Evolutionary conservation across 35 echinoderm and acorn worm species (phyloP), one percentile per base, ranked within the genome.

Genomic region (Lytechinus variegatus): DNA sequence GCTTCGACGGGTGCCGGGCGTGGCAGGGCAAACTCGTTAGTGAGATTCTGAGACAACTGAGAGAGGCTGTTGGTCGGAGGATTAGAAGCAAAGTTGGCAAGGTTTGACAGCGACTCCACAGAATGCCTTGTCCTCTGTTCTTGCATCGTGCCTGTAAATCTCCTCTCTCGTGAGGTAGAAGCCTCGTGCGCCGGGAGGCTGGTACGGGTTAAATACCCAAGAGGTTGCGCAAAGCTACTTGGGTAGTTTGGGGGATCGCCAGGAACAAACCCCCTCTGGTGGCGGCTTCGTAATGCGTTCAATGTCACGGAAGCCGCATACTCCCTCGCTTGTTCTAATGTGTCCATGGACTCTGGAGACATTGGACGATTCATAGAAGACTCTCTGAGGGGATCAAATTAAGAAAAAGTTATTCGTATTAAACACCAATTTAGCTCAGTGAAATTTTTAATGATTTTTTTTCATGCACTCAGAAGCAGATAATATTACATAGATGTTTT

Each of bases 291-390:
- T 11, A 96, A 28, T 4, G 96, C 96, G 9, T 94, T 95, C 53
- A 96, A 71, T 3, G 96, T 96, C 8, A 96, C 96, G 27, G 96
- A 94, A 60, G 96, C 96, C 27, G 96, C 96, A 92, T 96, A 96
- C 19, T 96, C 96, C 28, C 94, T 87, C 21, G 96, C 96, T 52
- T 96, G 94, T 53, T 89, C 86, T 10, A 96, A 60, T 1, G 94
- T 95, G 27, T 95, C 94, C 33, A 56, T 94, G 13, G 94, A 87
- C 54, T 95, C 94, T 10, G 96, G 96, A n/a, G 96, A 96, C 4
- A 94, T 57, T 9, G 96, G 96, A 19, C 95, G 21, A 27, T 24
- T 27, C 5, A 28, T 14, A 9, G 95, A 19, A 11, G 27, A 27
- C 21, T 93, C 92, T 55, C 92, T 93, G 92, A 13, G 33, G 52